Evolutionary conservation across 2,797 vertebrate genomes (phyloP).

Genomic region (Thamnophis elegans): DNA sequence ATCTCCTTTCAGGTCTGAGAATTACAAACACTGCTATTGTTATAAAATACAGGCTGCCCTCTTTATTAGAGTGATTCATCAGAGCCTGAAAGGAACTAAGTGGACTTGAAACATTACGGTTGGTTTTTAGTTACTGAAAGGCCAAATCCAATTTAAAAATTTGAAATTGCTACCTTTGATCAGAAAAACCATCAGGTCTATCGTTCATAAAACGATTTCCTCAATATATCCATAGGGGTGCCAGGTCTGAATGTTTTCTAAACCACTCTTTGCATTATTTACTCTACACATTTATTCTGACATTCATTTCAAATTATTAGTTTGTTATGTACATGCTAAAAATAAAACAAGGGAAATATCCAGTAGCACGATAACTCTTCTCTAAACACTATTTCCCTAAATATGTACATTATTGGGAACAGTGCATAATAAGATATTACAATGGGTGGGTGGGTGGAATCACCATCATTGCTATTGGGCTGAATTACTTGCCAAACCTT

Average conservation of each 20-base stretch:
- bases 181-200: neutral
- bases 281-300: neutral
- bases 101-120: neutral
- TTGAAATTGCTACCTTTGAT: neutral
- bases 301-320: neutral
- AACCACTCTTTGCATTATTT: neutral
- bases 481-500: neutral
- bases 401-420: neutral
- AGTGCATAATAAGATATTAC: neutral
- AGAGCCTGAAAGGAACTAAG: neutral
- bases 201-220: neutral
- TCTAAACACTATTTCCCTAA: neutral
- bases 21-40: neutral
- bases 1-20: neutral
- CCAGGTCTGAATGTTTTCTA: neutral
- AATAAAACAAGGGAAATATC: neutral
- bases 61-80: neutral
- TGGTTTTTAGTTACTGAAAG: neutral
- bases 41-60: neutral
- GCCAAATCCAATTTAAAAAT: neutral
- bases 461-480: neutral
- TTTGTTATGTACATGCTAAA: neutral
- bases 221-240: neutral
- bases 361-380: neutral
- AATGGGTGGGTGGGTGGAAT: too few relatives aligned